These are phyloP conservation scores for Phylloscopus whistleri DNA, from an alignment of 2,113 vertebrate genomes.

Conservation along the genomic window DNA sequence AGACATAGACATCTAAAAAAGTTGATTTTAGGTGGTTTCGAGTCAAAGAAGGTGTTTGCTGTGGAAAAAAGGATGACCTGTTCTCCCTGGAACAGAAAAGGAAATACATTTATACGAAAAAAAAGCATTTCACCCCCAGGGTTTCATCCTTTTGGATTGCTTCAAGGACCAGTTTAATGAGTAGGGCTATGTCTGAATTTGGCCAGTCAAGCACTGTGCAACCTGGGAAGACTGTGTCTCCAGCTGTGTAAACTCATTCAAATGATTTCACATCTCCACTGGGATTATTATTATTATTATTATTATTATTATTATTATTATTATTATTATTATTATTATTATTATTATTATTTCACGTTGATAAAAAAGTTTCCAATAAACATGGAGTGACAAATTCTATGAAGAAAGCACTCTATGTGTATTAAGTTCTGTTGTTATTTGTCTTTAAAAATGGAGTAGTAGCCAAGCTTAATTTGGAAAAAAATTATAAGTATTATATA, in stretches of 20 bases:
- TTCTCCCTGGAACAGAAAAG: background rate
- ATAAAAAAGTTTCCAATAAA: background rate
- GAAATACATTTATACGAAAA: background rate
- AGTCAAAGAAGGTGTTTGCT: background rate
- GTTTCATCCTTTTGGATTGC: background rate
- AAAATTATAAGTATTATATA: background rate
- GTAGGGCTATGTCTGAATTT: background rate
- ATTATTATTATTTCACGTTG: no score
- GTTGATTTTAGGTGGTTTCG: background rate
- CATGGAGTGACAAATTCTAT: background rate
- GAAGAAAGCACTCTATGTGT: background rate
- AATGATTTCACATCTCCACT: background rate
- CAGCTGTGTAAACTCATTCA: background rate
- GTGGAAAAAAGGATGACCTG: background rate
- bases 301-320: background rate
- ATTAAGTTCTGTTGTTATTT: background rate
- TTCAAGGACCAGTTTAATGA: background rate
- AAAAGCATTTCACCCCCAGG: background rate
- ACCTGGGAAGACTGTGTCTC: background rate
- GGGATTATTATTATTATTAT: background rate
- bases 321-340: no score
- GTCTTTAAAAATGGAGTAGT: no score
- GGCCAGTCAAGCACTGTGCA: background rate
- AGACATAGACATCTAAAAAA: background rate
- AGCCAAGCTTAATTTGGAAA: background rate